Conservation (phyloP, 92 coral and sea anemone genomes). For the Bergia puertoricense region DNA sequence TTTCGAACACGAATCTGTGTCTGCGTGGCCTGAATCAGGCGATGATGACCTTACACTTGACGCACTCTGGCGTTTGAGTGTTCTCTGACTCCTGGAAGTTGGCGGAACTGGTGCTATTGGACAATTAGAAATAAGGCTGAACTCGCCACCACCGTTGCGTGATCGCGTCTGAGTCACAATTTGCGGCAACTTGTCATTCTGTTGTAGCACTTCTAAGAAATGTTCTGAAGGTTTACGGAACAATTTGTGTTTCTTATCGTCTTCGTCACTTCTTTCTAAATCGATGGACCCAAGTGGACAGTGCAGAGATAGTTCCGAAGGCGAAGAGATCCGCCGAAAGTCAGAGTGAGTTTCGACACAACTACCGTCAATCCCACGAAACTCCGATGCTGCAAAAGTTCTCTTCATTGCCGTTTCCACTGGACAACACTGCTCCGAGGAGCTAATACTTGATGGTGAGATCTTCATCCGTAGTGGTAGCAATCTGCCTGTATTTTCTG, state of each 20-base stretch:
- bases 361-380: constrained; percentile 17
- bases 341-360: neutral
- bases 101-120: neutral
- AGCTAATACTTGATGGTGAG: constrained; percentile 21
- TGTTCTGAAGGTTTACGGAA: constrained; percentile 34
- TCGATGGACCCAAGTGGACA: constrained; percentile 13
- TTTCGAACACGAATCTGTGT: constrained; percentile 11
- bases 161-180: constrained; percentile 14
- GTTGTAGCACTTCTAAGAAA: constrained; percentile 32
- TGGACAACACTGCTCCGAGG: constrained; percentile 29
- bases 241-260: constrained; percentile 4
- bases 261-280: neutral
- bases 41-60: constrained; percentile 33
- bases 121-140: constrained; percentile 8
- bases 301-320: constrained; percentile 1
- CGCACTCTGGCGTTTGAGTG: constrained; percentile 21
- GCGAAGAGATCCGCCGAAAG: neutral
- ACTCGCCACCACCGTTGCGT: constrained; percentile 5
- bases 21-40: constrained; percentile 8
- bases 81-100: neutral
- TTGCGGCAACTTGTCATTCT: constrained; percentile 23
- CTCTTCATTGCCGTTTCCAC: neutral
- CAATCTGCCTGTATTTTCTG: constrained; percentile 35
- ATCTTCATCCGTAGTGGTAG: constrained; percentile 39
- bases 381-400: neutral